Base-by-base conservation (phyloP, 2,888 invertebrate species). In the Sabatieria punctata region DNA sequence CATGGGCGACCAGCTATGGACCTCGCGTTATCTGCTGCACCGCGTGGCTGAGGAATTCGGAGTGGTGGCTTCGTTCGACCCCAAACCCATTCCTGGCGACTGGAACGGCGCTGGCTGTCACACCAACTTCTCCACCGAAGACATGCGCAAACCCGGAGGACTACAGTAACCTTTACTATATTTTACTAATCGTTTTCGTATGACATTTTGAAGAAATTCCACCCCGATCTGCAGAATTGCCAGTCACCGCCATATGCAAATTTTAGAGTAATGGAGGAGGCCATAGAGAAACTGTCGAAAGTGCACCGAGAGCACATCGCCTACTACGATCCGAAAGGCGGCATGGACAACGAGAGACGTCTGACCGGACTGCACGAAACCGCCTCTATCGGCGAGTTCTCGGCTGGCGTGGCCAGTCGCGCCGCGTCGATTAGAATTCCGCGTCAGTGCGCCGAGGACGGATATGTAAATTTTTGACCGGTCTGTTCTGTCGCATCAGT, bases 51-150 rank as follows among this genome's bases (percentile, higher is more conserved):
- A 70, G 52, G 68, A 69, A 43, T 70, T 65, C 51, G 69, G 70
- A 4, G 64, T 71, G 11, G 57, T 66, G n/a, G 50, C 54, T 18
- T 61, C 68, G 27, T 59, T 71, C 44, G 69, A 72, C 55, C 71
- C 71, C 27, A 72, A 71, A 55, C 70, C 70, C 1, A 64, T 69
- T 52, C 53, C 57, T 6, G 68, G 82, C 21, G 81, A 84, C 64
- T 89, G 88, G 88, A 89, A 89, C 65, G 88, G 88, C 2, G 85
- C 93, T 42, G 93, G 93, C 1, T 89, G 88, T 0, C 91, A 93
- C 66, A 83, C 83, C 48, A 95, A 95, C 71, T 89, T 88, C 72
- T 89, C 89, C 13, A 93, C 91, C 0, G 77, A 79, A 64, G 73
- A 75, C 27, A 93, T 91, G 91, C 74, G 93, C 43, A 78, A 79